phyloP scores from a whole-genome alignment of 2,888 invertebrate species.

The Mayetiola destructor region DNA sequence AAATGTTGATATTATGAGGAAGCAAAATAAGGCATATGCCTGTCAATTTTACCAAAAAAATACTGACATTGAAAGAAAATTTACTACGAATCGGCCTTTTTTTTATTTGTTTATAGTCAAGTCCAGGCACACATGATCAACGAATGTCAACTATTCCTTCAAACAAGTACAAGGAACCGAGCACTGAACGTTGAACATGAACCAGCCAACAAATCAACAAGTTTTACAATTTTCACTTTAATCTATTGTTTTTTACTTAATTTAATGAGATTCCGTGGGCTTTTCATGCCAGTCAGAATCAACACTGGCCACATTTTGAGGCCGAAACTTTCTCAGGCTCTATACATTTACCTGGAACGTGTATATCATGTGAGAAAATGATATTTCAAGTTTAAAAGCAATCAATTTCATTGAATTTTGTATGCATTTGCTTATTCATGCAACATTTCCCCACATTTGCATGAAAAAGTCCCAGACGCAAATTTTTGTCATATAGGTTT shows the following conservation, averaged over 20 bases:
- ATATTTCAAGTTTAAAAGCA: too few relatives aligned
- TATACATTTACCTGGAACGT: too few relatives aligned
- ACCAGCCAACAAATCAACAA: conserved; percentile 1
- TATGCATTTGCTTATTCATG: too few relatives aligned
- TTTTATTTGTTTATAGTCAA: background rate
- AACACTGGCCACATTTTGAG: too few relatives aligned
- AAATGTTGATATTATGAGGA: background rate
- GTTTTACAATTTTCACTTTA: too few relatives aligned
- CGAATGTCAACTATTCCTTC: background rate
- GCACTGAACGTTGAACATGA: background rate
- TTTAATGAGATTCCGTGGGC: background rate
- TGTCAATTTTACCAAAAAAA: background rate
- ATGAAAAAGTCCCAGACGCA: conserved; percentile 8
- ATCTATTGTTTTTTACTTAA: background rate
- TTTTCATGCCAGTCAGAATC: too few relatives aligned
- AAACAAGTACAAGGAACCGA: too few relatives aligned
- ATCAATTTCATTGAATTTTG: too few relatives aligned
- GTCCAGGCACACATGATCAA: background rate
- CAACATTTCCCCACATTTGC: conserved; percentile 1
- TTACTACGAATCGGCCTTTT: background rate
- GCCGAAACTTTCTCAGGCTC: too few relatives aligned
- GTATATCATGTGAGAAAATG: too few relatives aligned
- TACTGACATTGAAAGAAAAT: background rate
- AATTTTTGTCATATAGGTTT: background rate
- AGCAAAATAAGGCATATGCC: background rate